Conservation (phyloP, 2,113 vertebrate species). For the Arvicanthis niloticus region DNA sequence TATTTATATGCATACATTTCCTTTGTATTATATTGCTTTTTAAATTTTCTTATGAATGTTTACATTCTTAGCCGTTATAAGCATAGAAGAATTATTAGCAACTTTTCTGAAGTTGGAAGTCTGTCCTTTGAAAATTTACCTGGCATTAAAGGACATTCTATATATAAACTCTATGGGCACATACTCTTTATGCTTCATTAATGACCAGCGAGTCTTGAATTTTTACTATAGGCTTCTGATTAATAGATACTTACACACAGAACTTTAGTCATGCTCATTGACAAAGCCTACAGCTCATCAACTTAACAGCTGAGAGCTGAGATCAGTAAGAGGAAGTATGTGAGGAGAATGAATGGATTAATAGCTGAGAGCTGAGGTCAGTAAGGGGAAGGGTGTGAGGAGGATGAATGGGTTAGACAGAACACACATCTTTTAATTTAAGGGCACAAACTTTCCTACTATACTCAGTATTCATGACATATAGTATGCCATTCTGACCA, state of each 20-base stretch:
- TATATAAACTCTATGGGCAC: not conserved
- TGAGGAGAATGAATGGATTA: conserved; percentile 12
- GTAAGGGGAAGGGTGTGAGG: not conserved
- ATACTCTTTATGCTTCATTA: conserved; percentile 22
- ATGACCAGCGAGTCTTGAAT: not conserved
- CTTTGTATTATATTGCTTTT: conserved; percentile 22
- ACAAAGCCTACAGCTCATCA: not conserved
- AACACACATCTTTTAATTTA: conserved; percentile 40
- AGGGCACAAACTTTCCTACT: conserved; percentile 20
- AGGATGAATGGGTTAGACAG: conserved; percentile 2
- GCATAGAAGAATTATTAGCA: not conserved
- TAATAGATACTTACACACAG: not conserved
- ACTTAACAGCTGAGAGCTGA: conserved; percentile 1
- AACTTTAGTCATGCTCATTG: not conserved
- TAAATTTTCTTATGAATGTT: not conserved
- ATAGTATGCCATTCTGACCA: conserved; percentile 4
- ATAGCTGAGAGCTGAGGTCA: not conserved
- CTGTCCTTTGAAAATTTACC: conserved; percentile 54
- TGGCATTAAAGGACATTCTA: not conserved
- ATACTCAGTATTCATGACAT: conserved; percentile 20
- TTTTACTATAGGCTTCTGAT: conserved; percentile 29
- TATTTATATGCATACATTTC: not conserved
- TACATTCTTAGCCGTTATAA: not conserved
- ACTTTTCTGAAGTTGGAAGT: conserved; percentile 35
- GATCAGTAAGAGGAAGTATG: not conserved